Evolutionary conservation across 2,113 vertebrate species (phyloP), one percentile per base, ranked within the genome.

Genomic region (Siphamia tubifer): DNA sequence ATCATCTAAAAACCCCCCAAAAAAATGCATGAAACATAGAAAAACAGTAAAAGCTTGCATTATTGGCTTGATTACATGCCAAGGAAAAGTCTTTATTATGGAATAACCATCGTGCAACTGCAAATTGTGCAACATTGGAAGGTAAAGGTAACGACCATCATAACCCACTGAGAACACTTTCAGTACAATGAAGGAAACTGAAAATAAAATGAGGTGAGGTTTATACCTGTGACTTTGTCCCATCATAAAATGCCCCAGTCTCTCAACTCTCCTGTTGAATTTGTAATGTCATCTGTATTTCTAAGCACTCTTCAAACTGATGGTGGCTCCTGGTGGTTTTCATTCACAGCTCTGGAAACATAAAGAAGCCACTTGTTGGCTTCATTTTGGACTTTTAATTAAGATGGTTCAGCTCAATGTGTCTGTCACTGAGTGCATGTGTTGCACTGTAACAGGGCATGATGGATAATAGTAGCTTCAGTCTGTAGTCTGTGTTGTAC

Each of bases 311-410:
- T 52, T 31, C 15, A 42, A 56, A 44, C 12, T 23, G 35, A 32
- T 16, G 1, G 2, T 56, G 64, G 21, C 53, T 51, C 35, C 17
- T 15, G 16, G 24, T 52, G 49, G 30, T 63, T 67, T 42, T 40
- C 11, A 21, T 10, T 48, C 36, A 31, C n/a, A 8, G 19, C 21
- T 66, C 36, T 30, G 38, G 20, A 64, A 19, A 39, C 58, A 84
- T 73, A 74, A 84, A 83, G 73, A 74, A 42, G 20, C 68, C 45
- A 47, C 70, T 81, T 82, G 73, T 84, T 68, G 49, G 35, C 44
- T 39, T 60, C 82, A 63, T 74, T 47, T 75, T 23, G 6, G 52
- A 48, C 62, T 58, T 69, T 70, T 79, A 84, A 85, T 84, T 72
- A 72, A 79, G 55, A 80, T 25, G 25, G 47, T 60, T 74, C 69